Evolutionary conservation across 2,797 vertebrate species (phyloP), one percentile per base, ranked within the genome.

Genomic region (Sebastolobus altivelis): DNA sequence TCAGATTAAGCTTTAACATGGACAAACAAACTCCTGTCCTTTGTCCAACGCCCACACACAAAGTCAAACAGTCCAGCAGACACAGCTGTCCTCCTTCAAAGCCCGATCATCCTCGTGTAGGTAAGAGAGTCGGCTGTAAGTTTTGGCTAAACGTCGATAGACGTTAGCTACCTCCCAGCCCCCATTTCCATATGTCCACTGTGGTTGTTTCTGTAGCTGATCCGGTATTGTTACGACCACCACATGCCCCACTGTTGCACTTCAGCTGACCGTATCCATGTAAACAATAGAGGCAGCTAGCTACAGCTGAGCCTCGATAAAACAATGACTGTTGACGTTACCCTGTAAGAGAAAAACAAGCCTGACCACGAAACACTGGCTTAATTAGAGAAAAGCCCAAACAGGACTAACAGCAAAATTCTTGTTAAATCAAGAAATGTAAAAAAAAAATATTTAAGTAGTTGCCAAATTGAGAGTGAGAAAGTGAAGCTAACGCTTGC

Each of bases 61-160:
- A 59, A 83, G 58, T 91, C 86, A 94, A 83, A 86, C 71, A 86
- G 81, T 79, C 82, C 88, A 65, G 76, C 75, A 60, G 80, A 9
- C 40, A 67, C 87, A 82, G 81, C 69, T 81, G 83, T 80, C 73
- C 37, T 73, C 87, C 75, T 61, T 18, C 6, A 49, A 25, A 88
- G n/a, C 72, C 72, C 49, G 54, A 10, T 79, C 79, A 58, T 87
- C 68, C 55, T 80, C 81, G 73, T 86, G 58, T 20, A 62, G 31
- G 25, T 9, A n/a, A n/a, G 18, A 22, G 31, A 70, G 37, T 66
- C 40, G 22, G 56, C 56, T 60, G 59, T 13, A 59, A 78, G 37
- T 22, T 68, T 8, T 61, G 40, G 55, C 54, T 38, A 38, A 69
- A 25, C 31, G 56, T 63, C 62, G 43, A 31, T 38, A 33, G 72